These are phyloP conservation scores for Microctonus hyperodae DNA, from an alignment of 2,888 invertebrate genomes.

Conservation along the genomic window DNA sequence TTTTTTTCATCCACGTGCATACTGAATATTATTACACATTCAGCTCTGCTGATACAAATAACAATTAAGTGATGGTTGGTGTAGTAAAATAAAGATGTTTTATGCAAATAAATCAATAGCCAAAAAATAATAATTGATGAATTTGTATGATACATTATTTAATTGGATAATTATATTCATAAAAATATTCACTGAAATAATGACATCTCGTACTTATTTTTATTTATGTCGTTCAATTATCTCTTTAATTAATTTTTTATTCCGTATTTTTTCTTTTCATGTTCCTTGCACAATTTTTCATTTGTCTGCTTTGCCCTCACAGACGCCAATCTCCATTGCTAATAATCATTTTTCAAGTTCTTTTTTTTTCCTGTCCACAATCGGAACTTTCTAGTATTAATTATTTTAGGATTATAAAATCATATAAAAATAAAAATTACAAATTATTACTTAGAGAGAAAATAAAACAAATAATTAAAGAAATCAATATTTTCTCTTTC, in stretches of 20 bases:
- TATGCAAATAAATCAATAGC: not conserved
- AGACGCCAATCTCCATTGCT: not conserved
- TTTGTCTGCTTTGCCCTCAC: too few species aligned
- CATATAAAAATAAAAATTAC: not conserved
- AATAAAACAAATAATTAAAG: not conserved
- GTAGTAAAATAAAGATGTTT: not conserved
- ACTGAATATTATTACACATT: not conserved
- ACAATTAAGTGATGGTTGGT: not conserved
- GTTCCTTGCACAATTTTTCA: too few species aligned
- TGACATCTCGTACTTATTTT: not conserved
- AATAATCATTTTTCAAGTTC: not conserved
- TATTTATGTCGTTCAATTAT: not conserved
- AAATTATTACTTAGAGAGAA: not conserved
- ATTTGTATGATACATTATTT: constrained; percentile 19
- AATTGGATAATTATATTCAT: constrained; percentile 1
- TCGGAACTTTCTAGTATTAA: not conserved
- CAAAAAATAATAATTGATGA: not conserved
- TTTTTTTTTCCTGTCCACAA: not conserved
- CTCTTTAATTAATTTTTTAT: constrained; percentile 9
- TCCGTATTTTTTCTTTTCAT: not conserved
- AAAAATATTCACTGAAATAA: not conserved
- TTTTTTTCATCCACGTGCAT: not conserved
- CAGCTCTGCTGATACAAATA: not conserved
- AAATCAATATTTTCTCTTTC: not conserved
- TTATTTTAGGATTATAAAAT: not conserved